phyloP scores from a whole-genome alignment of 2,888 invertebrate genomes.

The Rhamnusium bicolor region DNA sequence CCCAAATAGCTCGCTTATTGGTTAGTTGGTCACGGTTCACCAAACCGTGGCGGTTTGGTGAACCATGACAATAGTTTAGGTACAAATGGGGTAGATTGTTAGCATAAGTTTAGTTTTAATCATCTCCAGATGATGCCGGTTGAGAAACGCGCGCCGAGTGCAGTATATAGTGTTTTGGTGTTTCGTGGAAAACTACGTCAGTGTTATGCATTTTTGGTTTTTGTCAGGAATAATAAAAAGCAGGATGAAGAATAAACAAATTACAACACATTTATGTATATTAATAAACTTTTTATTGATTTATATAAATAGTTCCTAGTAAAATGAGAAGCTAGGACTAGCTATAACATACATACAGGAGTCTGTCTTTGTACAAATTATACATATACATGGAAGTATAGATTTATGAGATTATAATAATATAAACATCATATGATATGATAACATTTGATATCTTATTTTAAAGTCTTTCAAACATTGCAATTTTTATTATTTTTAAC shows the following conservation, averaged over 20 bases:
- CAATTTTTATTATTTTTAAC: slow-evolving; percentile 47
- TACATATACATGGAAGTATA: slow-evolving; percentile 69
- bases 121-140: too few relatives aligned
- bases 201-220: too few relatives aligned
- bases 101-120: too few relatives aligned
- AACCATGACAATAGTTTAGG: too few relatives aligned
- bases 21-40: too few relatives aligned
- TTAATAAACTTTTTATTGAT: slow-evolving; percentile 66
- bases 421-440: slow-evolving; percentile 55
- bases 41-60: too few relatives aligned
- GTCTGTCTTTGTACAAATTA: slow-evolving; percentile 67
- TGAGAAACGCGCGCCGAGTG: too few relatives aligned
- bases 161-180: too few relatives aligned
- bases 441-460: slow-evolving; percentile 59
- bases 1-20: too few relatives aligned
- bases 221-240: neutral
- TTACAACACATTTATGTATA: slow-evolving; percentile 26
- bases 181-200: too few relatives aligned
- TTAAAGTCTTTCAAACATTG: slow-evolving; percentile 45
- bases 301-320: slow-evolving; percentile 70
- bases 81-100: too few relatives aligned
- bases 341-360: slow-evolving; percentile 68
- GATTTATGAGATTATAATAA: slow-evolving; percentile 50
- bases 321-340: slow-evolving; percentile 67
- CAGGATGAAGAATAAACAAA: neutral